Conservation (phyloP, 2,888 invertebrate genomes). For the Strigamia maritima region DNA sequence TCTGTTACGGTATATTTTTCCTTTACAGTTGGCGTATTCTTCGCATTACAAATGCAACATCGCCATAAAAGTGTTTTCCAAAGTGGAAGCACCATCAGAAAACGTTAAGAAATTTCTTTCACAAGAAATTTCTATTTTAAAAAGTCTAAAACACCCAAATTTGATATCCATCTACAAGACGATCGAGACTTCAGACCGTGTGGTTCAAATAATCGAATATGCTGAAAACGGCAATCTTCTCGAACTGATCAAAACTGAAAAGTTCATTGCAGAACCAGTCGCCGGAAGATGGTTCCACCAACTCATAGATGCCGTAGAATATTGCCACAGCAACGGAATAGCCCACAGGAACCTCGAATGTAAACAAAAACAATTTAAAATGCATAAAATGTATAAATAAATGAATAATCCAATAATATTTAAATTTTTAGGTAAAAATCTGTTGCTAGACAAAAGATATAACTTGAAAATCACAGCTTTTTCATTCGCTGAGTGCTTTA, state of each 20-base stretch:
- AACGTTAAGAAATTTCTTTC: background rate
- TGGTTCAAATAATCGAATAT: slow-evolving; percentile 51
- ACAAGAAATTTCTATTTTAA: background rate
- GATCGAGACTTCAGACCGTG: slow-evolving; percentile 41
- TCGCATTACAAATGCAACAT: background rate
- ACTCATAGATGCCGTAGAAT: slow-evolving; percentile 47
- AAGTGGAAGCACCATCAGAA: background rate
- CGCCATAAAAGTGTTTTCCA: background rate
- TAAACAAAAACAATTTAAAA: slow-evolving; percentile 46
- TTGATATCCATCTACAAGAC: background rate
- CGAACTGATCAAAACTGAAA: slow-evolving; percentile 45
- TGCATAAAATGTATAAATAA: too few species aligned
- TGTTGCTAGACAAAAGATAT: background rate
- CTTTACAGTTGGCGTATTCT: slow-evolving; percentile 5
- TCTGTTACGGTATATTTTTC: background rate
- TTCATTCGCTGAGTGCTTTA: background rate
- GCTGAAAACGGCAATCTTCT: slow-evolving; percentile 49
- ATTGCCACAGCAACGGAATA: slow-evolving; percentile 48
- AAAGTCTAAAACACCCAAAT: background rate
- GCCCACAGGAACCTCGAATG: slow-evolving; percentile 51
- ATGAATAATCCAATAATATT: background rate
- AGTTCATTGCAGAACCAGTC: slow-evolving; percentile 45
- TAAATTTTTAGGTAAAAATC: slow-evolving; percentile 19
- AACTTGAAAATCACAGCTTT: slow-evolving; percentile 24
- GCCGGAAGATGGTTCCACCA: slow-evolving; percentile 48